Conservation (phyloP, 2,888 invertebrate species). For the Anoplius nigerrimus region DNA sequence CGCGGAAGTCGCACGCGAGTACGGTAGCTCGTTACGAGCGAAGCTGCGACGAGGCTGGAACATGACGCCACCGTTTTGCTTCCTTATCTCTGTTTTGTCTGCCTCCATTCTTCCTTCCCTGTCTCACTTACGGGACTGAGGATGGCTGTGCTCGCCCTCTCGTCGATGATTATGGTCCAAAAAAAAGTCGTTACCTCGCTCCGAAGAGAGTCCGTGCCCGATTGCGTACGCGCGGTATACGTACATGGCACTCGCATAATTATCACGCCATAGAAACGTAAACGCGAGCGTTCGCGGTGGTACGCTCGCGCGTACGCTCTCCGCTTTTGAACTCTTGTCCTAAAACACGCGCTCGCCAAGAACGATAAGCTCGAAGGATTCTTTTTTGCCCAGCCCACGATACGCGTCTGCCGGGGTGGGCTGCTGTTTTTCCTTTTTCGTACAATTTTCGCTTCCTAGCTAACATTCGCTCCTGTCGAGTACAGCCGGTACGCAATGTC, state of each 20-base stretch:
- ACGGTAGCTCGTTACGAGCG: too few species aligned
- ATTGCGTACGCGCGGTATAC: too few species aligned
- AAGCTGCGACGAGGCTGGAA: too few species aligned
- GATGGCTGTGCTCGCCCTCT: not conserved
- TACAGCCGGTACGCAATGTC: too few species aligned
- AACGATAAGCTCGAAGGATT: slow-evolving; percentile 51
- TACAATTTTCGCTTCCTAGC: too few species aligned
- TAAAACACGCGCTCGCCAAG: slow-evolving; percentile 24
- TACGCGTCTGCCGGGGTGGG: slow-evolving; percentile 15
- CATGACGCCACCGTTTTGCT: too few species aligned
- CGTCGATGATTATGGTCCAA: slow-evolving; percentile 47
- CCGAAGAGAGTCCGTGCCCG: slow-evolving; percentile 29
- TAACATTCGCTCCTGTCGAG: too few species aligned
- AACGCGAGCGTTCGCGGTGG: slow-evolving; percentile 11
- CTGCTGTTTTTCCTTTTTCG: not conserved
- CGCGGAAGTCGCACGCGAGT: too few species aligned
- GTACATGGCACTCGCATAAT: slow-evolving; percentile 32
- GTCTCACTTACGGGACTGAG: too few species aligned
- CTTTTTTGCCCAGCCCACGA: slow-evolving; percentile 6
- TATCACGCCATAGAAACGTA: slow-evolving; percentile 39
- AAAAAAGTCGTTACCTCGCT: slow-evolving; percentile 34
- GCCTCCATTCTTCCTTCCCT: too few species aligned
- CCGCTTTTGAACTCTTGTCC: slow-evolving; percentile 11
- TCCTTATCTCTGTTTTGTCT: too few species aligned
- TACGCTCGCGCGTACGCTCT: not conserved